Conservation (phyloP, 2,113 vertebrate species). For the Pituophis catenifer region DNA sequence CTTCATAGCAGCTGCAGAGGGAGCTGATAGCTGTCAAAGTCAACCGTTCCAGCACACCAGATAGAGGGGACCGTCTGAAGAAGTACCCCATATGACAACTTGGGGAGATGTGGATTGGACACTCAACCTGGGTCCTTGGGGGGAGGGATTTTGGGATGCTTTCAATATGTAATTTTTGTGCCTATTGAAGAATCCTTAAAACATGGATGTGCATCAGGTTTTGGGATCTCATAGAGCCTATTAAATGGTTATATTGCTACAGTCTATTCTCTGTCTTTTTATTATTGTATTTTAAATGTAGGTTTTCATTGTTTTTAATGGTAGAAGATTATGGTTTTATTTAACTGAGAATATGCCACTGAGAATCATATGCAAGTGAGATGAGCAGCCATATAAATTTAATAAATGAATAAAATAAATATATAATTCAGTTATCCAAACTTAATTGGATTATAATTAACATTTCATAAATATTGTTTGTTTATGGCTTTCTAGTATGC, state of each 20-base stretch:
- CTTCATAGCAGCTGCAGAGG: too few species aligned
- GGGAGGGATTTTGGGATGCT: too few species aligned
- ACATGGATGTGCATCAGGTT: background rate
- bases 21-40: too few species aligned
- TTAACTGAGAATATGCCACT: background rate
- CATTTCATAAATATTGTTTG: constrained; percentile 16
- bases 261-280: background rate
- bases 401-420: background rate
- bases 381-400: background rate
- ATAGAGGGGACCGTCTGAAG: too few species aligned
- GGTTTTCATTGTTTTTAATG: background rate
- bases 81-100: too few species aligned
- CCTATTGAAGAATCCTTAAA: background rate
- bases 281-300: background rate
- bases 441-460: background rate
- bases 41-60: too few species aligned
- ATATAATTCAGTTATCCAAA: background rate
- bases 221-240: background rate
- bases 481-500: constrained; percentile 57
- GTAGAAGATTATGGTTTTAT: background rate
- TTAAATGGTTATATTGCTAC: background rate
- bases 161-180: too few species aligned
- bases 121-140: too few species aligned
- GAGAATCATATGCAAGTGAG: background rate
- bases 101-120: too few species aligned